phyloP scores from a whole-genome alignment of 2,113 vertebrate genomes.

The Andinoacara biseriatus region DNA sequence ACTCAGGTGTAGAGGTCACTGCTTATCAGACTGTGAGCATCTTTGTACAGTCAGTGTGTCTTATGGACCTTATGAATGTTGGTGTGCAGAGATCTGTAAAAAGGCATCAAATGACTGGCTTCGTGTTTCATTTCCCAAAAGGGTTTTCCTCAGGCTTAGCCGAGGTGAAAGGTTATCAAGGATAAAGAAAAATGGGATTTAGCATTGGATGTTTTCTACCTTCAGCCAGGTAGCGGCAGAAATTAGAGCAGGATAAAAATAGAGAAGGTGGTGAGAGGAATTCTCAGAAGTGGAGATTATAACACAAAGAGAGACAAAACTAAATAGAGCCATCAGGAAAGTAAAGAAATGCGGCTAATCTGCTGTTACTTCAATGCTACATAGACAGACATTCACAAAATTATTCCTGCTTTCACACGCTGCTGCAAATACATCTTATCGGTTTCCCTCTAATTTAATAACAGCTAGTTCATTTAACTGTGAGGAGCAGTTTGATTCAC shows the following conservation, averaged over 20 bases:
- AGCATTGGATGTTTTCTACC: slow-evolving; percentile 41
- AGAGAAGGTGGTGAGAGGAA: background rate
- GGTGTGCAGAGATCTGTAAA: slow-evolving; percentile 52
- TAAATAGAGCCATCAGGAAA: background rate
- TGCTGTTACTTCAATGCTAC: background rate
- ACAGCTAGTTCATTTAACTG: background rate
- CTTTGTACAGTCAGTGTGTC: slow-evolving; percentile 16
- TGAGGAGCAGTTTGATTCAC: background rate
- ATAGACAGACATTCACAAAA: background rate
- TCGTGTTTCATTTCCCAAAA: slow-evolving; percentile 64
- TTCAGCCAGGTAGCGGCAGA: slow-evolving; percentile 28
- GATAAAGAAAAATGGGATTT: slow-evolving; percentile 63
- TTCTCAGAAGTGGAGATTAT: slow-evolving; percentile 8
- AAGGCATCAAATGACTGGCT: slow-evolving; percentile 64
- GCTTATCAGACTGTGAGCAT: slow-evolving; percentile 9
- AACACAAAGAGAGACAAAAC: background rate
- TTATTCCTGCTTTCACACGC: background rate
- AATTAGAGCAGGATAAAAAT: slow-evolving; percentile 52
- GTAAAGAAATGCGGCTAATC: background rate
- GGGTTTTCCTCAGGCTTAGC: slow-evolving; percentile 55
- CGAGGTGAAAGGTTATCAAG: slow-evolving; percentile 69
- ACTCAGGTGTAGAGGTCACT: slow-evolving; percentile 44
- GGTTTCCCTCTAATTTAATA: background rate
- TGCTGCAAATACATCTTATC: background rate
- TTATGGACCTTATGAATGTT: slow-evolving; percentile 23